phyloP scores from a whole-genome alignment of 2,888 invertebrate species.

The Apantesis nais region DNA sequence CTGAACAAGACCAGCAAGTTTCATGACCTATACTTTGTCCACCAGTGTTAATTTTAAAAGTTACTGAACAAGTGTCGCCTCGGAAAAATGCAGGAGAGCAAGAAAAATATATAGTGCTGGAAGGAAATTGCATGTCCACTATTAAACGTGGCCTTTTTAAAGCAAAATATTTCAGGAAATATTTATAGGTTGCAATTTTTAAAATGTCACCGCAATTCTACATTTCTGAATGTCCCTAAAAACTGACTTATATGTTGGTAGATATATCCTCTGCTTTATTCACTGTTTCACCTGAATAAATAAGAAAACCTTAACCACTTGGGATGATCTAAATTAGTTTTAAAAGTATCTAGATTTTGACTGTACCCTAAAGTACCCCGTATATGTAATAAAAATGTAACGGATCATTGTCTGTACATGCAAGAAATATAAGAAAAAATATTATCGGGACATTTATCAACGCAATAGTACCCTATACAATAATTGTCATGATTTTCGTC shows the following conservation, averaged over 20 bases:
- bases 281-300: neutral
- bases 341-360: no score
- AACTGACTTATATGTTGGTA: slow-evolving; percentile 14
- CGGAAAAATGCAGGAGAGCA: slow-evolving; percentile 31
- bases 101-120: slow-evolving; percentile 33
- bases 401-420: no score
- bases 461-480: no score
- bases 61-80: slow-evolving; percentile 36
- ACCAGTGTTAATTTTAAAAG: slow-evolving; percentile 54
- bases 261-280: neutral
- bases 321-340: no score
- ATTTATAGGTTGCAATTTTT: slow-evolving; percentile 44
- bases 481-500: no score
- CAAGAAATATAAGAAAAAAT: no score
- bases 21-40: slow-evolving; percentile 41
- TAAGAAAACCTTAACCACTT: no score
- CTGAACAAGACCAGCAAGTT: slow-evolving; percentile 30
- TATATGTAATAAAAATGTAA: no score
- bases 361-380: no score
- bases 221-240: slow-evolving; percentile 12
- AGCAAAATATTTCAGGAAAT: slow-evolving; percentile 30
- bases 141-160: slow-evolving; percentile 36
- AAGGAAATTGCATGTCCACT: slow-evolving; percentile 39
- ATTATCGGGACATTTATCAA: no score
- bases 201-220: slow-evolving; percentile 33